Conservation (phyloP, 2,797 vertebrate genomes). For the Acanthis flammea region DNA sequence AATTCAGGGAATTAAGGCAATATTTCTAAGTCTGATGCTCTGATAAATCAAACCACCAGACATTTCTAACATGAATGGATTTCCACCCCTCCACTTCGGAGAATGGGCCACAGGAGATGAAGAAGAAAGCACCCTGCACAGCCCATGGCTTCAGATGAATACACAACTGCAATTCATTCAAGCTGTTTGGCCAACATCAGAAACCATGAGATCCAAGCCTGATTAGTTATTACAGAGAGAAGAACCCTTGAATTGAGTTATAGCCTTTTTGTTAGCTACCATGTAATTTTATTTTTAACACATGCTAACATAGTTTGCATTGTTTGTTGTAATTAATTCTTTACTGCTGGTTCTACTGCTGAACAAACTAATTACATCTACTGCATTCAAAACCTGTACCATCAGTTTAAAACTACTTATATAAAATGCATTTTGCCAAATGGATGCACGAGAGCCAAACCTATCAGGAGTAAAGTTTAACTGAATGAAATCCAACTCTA, state of each 20-base stretch:
- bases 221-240: background rate
- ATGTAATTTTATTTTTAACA: constrained; percentile 45
- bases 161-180: constrained; percentile 12
- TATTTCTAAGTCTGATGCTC: background rate
- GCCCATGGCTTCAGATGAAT: background rate
- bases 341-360: constrained; percentile 1
- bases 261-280: background rate
- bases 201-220: background rate
- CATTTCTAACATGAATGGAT: background rate
- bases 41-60: background rate
- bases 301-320: background rate
- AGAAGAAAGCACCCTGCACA: background rate
- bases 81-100: background rate
- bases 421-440: background rate
- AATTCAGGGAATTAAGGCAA: background rate
- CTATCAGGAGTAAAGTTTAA: background rate
- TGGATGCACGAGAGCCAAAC: background rate
- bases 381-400: background rate
- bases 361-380: background rate
- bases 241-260: background rate
- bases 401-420: constrained; percentile 3
- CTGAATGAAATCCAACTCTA: background rate
- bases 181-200: background rate
- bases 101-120: background rate
- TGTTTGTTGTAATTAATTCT: constrained; percentile 8